Conservation (phyloP, 2,113 vertebrate species). For the Gymnogyps californianus region DNA sequence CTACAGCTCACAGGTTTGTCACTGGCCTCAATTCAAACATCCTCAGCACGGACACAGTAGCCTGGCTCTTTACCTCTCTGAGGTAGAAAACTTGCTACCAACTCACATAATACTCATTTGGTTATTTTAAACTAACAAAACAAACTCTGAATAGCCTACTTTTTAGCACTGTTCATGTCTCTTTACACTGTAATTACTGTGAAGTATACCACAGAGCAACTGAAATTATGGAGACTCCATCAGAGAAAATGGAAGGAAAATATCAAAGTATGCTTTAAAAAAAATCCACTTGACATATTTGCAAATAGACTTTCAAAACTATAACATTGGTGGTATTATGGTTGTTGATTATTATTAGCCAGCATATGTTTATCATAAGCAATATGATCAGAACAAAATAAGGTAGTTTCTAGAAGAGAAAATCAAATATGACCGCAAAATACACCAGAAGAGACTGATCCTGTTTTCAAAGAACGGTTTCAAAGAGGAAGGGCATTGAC, state of each 20-base stretch:
- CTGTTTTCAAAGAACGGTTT: background rate
- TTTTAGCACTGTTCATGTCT: slow-evolving; percentile 9
- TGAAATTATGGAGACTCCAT: slow-evolving; percentile 12
- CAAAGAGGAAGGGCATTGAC: background rate
- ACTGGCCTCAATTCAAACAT: background rate
- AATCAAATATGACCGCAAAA: background rate
- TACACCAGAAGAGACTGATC: background rate
- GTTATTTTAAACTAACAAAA: background rate
- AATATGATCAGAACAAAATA: background rate
- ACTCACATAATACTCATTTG: background rate
- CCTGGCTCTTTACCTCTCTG: background rate
- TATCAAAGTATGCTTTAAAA: background rate
- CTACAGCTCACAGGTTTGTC: background rate
- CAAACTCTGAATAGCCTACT: background rate
- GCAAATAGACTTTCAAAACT: slow-evolving; percentile 53
- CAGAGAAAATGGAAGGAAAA: slow-evolving; percentile 10
- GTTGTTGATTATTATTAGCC: background rate
- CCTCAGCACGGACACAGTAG: background rate
- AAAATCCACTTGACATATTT: slow-evolving; percentile 21
- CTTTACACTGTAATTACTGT: slow-evolving; percentile 28
- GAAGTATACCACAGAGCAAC: slow-evolving; percentile 7
- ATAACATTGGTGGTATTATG: background rate
- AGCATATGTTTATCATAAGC: background rate
- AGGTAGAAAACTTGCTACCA: background rate
- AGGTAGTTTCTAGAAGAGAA: background rate